A percentile compares a stretch with the other conserved stretches of the same genome.
Evolutionary conservation across 2,888 invertebrate species (phyloP).

Genomic region (Heliconius aoede): DNA sequence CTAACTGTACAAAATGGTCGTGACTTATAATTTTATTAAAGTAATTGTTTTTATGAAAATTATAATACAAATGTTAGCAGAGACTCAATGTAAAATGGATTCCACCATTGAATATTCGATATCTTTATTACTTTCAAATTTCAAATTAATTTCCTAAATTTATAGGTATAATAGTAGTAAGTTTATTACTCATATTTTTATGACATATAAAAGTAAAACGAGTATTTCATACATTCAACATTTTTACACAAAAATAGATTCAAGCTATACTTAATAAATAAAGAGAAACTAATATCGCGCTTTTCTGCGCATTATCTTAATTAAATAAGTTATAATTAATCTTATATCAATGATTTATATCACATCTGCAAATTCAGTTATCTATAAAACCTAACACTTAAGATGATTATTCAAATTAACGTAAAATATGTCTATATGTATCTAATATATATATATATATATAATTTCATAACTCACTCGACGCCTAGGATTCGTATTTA

Average conservation of each 20-base stretch:
- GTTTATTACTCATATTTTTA: too few species aligned
- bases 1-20: not conserved
- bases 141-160: too few species aligned
- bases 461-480: slow-evolving; percentile 36
- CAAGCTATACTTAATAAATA: not conserved
- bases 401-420: not conserved
- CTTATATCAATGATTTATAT: not conserved
- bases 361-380: not conserved
- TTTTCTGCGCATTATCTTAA: not conserved
- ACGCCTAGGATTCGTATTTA: slow-evolving; percentile 41
- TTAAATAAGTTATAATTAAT: not conserved
- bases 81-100: not conserved
- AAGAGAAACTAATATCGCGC: not conserved
- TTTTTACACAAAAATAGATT: not conserved
- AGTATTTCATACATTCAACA: not conserved
- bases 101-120: not conserved
- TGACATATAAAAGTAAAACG: not conserved
- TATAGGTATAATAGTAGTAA: too few species aligned
- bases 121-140: too few species aligned
- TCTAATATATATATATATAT: slow-evolving; percentile 16
- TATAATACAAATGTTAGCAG: not conserved
- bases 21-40: not conserved
- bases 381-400: not conserved
- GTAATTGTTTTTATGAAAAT: not conserved
- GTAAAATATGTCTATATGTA: not conserved